These are phyloP conservation scores for Pherbina coryleti DNA, from an alignment of 2,888 invertebrate genomes.

Conservation along the genomic window DNA sequence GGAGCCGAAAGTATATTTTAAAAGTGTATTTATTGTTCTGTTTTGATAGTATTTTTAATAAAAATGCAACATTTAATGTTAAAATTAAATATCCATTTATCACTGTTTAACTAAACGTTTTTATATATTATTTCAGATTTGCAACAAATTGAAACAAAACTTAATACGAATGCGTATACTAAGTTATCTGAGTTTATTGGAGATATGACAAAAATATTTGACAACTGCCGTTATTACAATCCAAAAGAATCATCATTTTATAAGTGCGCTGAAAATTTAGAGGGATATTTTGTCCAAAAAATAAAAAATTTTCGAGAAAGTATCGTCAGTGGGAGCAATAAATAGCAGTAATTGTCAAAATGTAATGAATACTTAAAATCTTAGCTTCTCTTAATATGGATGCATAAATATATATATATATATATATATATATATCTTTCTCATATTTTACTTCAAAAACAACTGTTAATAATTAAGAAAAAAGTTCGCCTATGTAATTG, in stretches of 20 bases:
- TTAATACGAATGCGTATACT: slow-evolving; percentile 85
- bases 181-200: slow-evolving; percentile 95
- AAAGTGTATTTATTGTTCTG: no score
- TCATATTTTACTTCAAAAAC: not conserved
- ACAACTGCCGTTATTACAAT: slow-evolving; percentile 98
- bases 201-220: slow-evolving; percentile 98
- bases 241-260: slow-evolving; percentile 95
- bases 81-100: no score
- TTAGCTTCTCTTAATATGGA: not conserved
- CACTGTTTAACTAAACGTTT: not conserved
- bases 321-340: slow-evolving; percentile 71
- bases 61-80: no score
- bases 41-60: no score
- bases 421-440: not conserved
- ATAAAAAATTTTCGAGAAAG: slow-evolving; percentile 89
- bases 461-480: not conserved
- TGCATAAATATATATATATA: no score
- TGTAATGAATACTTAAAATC: not conserved
- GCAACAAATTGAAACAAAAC: slow-evolving; percentile 89
- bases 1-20: no score
- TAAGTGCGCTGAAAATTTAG: slow-evolving; percentile 94
- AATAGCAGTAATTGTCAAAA: slow-evolving; percentile 25
- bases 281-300: slow-evolving; percentile 95
- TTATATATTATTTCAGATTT: slow-evolving; percentile 78
- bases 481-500: not conserved